A percentile compares a stretch with the other conserved stretches of the same genome.
Conservation (phyloP, 53 echinoderm and acorn worm species). For the Henricia sp. region DNA sequence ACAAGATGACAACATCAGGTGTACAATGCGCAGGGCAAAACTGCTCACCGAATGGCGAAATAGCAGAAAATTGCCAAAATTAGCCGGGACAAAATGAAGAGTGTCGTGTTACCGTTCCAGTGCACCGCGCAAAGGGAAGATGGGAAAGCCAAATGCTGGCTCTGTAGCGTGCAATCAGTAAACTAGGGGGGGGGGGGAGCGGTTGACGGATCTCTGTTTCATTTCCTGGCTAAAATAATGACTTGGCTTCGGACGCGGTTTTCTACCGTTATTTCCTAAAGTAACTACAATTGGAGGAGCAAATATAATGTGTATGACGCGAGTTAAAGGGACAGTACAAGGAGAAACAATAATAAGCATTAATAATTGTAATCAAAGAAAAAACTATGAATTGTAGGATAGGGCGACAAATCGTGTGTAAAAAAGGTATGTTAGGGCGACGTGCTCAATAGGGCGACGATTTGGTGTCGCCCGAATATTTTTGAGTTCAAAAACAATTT, state of each 20-base stretch:
- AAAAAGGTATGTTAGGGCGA: too few species aligned
- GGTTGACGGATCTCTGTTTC: constrained; percentile 8
- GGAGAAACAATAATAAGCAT: too few species aligned
- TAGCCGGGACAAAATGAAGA: constrained; percentile 56
- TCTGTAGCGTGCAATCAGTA: constrained; percentile 47
- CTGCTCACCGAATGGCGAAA: constrained; percentile 39
- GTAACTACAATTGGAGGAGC: neutral
- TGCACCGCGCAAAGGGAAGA: constrained; percentile 42
- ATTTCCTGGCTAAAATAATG: constrained; percentile 63
- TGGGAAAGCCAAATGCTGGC: constrained; percentile 50
- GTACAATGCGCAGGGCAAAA: constrained; percentile 29
- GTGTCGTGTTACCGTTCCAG: constrained; percentile 57
- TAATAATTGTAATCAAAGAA: too few species aligned
- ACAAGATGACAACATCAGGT: neutral
- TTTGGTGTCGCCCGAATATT: too few species aligned
- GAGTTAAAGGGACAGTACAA: too few species aligned
- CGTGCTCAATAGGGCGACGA: too few species aligned
- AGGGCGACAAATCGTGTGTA: too few species aligned
- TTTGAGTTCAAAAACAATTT: too few species aligned
- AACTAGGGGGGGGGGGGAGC: neutral
- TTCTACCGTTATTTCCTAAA: constrained; percentile 30
- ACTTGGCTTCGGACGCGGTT: constrained; percentile 8
- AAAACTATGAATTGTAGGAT: too few species aligned
- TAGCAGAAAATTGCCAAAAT: constrained; percentile 65
- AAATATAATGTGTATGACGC: constrained; percentile 14